phyloP scores from a whole-genome alignment of 2,113 vertebrate species.

The Calyptomena viridis region DNA sequence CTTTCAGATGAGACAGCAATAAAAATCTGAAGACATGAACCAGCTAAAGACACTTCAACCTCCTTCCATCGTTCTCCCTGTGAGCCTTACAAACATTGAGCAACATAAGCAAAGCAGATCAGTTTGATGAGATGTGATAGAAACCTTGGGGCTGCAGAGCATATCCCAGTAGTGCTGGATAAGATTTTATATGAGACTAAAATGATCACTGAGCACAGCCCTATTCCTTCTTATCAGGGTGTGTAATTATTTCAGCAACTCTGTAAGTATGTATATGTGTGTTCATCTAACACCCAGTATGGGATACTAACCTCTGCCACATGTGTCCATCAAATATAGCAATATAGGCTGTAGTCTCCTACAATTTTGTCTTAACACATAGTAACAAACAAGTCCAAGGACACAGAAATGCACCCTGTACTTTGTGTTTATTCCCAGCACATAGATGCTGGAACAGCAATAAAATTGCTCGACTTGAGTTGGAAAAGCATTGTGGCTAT shows the following conservation, averaged over 20 bases:
- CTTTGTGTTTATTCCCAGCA: not conserved
- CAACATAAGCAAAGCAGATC: not conserved
- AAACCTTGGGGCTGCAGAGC: not conserved
- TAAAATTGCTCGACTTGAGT: not conserved
- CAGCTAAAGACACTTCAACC: not conserved
- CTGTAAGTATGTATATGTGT: not conserved
- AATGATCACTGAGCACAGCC: not conserved
- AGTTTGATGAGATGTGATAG: not conserved
- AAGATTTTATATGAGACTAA: not conserved
- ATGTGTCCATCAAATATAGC: accelerated
- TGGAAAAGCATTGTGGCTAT: not conserved
- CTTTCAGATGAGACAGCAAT: not conserved
- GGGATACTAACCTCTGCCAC: not conserved
- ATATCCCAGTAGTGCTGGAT: not conserved
- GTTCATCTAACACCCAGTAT: not conserved
- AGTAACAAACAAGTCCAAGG: not conserved
- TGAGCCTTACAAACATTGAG: not conserved
- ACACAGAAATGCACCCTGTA: not conserved
- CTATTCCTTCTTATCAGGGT: not conserved
- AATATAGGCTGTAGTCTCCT: not conserved
- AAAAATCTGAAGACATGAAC: not conserved
- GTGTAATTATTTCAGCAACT: not conserved
- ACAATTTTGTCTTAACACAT: not conserved
- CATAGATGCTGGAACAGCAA: not conserved
- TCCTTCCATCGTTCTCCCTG: not conserved